Evolutionary conservation across 2,113 vertebrate species (phyloP).

Genomic region (Axis porcinus): DNA sequence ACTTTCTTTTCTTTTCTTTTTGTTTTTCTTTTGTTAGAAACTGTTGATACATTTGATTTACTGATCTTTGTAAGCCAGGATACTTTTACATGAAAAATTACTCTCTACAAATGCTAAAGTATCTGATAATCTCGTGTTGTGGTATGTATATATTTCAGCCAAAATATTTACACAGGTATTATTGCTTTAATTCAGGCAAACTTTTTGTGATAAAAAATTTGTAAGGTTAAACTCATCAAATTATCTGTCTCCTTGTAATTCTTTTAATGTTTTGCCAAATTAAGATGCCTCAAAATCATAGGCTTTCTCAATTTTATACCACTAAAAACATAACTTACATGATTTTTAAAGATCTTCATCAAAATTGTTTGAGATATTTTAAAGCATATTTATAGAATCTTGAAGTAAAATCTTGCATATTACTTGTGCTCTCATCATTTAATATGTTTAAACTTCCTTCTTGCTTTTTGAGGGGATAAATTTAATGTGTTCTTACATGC

Average conservation of each 20-base stretch:
- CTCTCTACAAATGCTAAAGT: background rate
- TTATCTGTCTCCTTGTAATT: background rate
- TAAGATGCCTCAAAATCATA: background rate
- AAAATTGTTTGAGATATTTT: background rate
- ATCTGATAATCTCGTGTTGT: background rate
- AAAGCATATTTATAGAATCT: background rate
- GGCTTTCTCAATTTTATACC: background rate
- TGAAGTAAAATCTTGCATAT: background rate
- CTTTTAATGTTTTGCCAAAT: background rate
- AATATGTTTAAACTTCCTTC: constrained; percentile 14
- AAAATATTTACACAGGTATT: background rate
- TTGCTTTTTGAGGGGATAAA: background rate
- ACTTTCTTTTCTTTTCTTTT: no score
- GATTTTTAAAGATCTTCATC: background rate
- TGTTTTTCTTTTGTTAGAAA: background rate
- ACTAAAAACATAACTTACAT: background rate
- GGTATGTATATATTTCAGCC: background rate
- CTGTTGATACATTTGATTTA: background rate
- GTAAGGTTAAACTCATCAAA: background rate
- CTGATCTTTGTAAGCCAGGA: background rate
- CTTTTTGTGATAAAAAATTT: background rate
- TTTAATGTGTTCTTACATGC: background rate
- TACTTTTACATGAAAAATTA: background rate
- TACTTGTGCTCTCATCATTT: background rate
- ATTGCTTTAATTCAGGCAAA: constrained; percentile 2